Evolutionary conservation across 2,888 invertebrate species (phyloP).

Genomic region (Octonoba sinensis): DNA sequence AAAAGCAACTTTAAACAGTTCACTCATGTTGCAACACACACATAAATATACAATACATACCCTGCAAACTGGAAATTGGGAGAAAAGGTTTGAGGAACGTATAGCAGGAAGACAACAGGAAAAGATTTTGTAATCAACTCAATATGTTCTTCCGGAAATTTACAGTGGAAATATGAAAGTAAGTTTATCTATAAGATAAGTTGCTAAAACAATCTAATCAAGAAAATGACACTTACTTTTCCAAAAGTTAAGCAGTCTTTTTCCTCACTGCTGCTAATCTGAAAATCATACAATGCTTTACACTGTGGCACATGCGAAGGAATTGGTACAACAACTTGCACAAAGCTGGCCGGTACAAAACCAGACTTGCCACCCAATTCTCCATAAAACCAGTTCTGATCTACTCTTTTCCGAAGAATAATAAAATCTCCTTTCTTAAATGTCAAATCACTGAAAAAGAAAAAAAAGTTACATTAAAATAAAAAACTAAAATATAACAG

Average conservation of each 20-base stretch:
- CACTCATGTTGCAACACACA: too few species aligned
- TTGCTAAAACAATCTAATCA: too few species aligned
- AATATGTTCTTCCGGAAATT: too few species aligned
- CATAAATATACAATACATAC: too few species aligned
- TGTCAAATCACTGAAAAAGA: slow-evolving; percentile 79
- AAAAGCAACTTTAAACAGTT: too few species aligned
- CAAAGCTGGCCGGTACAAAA: slow-evolving; percentile 86
- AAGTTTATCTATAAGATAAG: too few species aligned
- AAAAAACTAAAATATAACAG: slow-evolving; percentile 6
- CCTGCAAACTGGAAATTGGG: too few species aligned
- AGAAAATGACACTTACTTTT: slow-evolving; percentile 76
- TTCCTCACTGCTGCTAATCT: slow-evolving; percentile 89
- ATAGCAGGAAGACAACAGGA: too few species aligned
- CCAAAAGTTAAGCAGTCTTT: slow-evolving; percentile 92
- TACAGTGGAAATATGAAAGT: too few species aligned
- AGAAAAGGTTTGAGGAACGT: too few species aligned
- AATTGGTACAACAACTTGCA: slow-evolving; percentile 76
- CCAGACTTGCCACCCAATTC: slow-evolving; percentile 84
- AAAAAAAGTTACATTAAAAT: not conserved
- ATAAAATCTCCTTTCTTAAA: slow-evolving; percentile 90
- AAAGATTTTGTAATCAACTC: too few species aligned
- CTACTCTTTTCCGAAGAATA: slow-evolving; percentile 82
- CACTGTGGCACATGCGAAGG: slow-evolving; percentile 80
- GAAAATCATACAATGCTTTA: slow-evolving; percentile 89
- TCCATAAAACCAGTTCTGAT: slow-evolving; percentile 88